phyloP scores from a whole-genome alignment of 2,113 vertebrate genomes.

The Oreotragus oreotragus region DNA sequence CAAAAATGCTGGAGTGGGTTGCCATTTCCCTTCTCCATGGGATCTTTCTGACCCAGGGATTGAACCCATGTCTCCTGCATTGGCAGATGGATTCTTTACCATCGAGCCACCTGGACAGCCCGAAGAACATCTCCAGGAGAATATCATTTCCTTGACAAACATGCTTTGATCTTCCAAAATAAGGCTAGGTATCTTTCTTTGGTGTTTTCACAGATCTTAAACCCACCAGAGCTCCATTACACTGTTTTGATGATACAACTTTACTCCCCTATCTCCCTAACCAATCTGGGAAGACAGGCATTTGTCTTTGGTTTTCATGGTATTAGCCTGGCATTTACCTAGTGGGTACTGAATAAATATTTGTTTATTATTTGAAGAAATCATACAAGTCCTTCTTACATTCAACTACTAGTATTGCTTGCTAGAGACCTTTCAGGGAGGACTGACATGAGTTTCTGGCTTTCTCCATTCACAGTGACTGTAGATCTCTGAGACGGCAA shows the following conservation, averaged over 20 bases:
- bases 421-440: not conserved
- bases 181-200: not conserved
- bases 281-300: not conserved
- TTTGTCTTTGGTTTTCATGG: not conserved
- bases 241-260: not conserved
- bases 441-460: not conserved
- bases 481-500: not conserved
- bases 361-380: not conserved
- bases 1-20: not conserved
- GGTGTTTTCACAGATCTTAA: not conserved
- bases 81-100: not conserved
- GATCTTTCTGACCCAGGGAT: not conserved
- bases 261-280: not conserved
- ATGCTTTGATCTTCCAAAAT: not conserved
- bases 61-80: not conserved
- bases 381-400: not conserved
- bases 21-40: not conserved
- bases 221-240: too few relatives aligned
- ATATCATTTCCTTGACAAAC: not conserved
- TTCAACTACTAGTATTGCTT: not conserved
- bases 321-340: not conserved
- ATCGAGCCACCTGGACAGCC: not conserved
- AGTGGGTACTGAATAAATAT: not conserved
- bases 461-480: not conserved
- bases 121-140: fast-evolving